Evolutionary conservation across 2,888 invertebrate species (phyloP), one percentile per base, ranked within the genome.

Genomic region (Liodrosophila aerea): DNA sequence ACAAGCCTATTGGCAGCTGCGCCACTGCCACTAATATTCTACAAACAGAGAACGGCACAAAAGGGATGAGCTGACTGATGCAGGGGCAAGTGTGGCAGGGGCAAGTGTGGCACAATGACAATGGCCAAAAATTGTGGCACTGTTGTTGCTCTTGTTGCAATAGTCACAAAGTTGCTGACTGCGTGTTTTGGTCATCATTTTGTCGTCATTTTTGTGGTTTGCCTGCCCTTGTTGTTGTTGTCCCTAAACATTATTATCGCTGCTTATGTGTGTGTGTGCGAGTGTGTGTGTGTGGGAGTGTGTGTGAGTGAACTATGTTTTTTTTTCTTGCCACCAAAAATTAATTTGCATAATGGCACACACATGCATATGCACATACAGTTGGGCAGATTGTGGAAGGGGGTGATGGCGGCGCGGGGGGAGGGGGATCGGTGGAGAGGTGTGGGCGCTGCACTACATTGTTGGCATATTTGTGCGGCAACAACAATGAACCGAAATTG

Each of bases 101-200:
- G 1, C 2, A 1, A n/a, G 40, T 36, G 56, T 12, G 11, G n/a
- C n/a, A n/a, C 45, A 45, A 31, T 40, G 54, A 33, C 41, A 30
- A 45, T 27, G 41, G 40, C 11, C 8, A 11, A 45, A 62, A 77
- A 71, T 59, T 64, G 29, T 11, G 22, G 7, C n/a, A 37, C 16
- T 62, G 62, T 7, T 39, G 37, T 8, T 45, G 44, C n/a, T 61
- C 66, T 49, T 81, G 74, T 57, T 72, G 68, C 80, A 80, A 74
- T 63, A 66, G 73, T 82, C 66, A 70, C 72, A 84, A 77, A 80
- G 78, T 77, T 80, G 85, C 80, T 80, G 82, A 84, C 84, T 80
- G 78, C 72, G 63, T 73, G 22, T 83, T 73, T 62, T 66, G 81
- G 76, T 68, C 81, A 76, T 80, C 71, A 80, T 81, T 76, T 81